A percentile compares a stretch with the other conserved stretches of the same genome.
These are phyloP conservation scores for Periophthalmus magnuspinnatus DNA, from an alignment of 2,797 vertebrate genomes.

Conservation along the genomic window DNA sequence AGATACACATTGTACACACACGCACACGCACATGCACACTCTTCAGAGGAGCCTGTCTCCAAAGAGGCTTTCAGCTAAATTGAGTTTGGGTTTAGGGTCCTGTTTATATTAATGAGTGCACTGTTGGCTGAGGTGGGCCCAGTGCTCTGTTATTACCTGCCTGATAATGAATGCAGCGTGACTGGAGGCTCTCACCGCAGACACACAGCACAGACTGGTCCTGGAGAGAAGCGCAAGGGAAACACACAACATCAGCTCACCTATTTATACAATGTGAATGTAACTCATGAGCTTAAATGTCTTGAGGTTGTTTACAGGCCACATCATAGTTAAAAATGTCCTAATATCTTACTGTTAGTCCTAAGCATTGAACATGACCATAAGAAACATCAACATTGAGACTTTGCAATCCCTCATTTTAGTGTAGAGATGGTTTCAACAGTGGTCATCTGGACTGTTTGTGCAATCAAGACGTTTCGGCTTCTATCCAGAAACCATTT, in stretches of 20 bases:
- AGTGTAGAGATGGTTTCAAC: too few relatives aligned
- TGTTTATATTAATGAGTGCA: constrained; percentile 76
- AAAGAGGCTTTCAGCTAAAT: constrained; percentile 77
- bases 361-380: not conserved
- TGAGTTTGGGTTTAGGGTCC: constrained; percentile 76
- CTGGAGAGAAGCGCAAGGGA: constrained; percentile 34
- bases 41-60: constrained; percentile 57
- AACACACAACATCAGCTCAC: constrained; percentile 19
- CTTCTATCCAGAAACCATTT: too few relatives aligned
- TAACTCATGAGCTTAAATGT: not conserved
- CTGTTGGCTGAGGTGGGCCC: constrained; percentile 61
- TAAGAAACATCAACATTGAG: not conserved
- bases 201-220: constrained; percentile 46
- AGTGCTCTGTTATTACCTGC: constrained; percentile 71
- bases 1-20: constrained; percentile 26
- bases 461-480: too few relatives aligned
- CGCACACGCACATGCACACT: constrained; percentile 24
- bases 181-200: constrained; percentile 60
- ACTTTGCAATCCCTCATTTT: too few relatives aligned
- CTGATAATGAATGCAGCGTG: constrained; percentile 71
- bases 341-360: not conserved
- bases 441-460: too few relatives aligned
- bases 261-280: constrained; percentile 4
- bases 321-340: not conserved
- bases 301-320: constrained; percentile 5